These are phyloP conservation scores for Agrotis puta DNA, from an alignment of 2,888 invertebrate genomes.

Conservation along the genomic window DNA sequence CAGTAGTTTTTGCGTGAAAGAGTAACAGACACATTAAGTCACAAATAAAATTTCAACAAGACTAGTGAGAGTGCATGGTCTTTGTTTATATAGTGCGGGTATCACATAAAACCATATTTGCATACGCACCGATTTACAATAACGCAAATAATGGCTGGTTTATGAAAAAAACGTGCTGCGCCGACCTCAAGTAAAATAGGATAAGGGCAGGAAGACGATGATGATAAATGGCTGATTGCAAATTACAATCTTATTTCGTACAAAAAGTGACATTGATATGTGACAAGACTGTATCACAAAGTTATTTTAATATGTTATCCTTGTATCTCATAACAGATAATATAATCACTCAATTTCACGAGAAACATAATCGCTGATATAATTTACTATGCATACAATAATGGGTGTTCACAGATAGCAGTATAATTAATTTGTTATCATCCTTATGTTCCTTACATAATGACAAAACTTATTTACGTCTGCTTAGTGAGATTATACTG, in stretches of 20 bases:
- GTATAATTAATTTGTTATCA: slow-evolving; percentile 2
- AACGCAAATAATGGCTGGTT: neutral
- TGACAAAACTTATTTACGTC: neutral
- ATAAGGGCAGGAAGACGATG: too few species aligned
- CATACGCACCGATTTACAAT: neutral
- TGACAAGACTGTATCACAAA: slow-evolving; percentile 3
- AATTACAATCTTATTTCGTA: neutral
- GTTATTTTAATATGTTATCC: neutral
- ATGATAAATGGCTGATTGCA: neutral
- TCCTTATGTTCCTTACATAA: neutral
- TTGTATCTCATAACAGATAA: slow-evolving; percentile 27
- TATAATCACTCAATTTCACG: slow-evolving; percentile 24
- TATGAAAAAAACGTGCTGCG: too few species aligned
- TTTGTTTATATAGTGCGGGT: slow-evolving; percentile 1
- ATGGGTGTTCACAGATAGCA: slow-evolving; percentile 4
- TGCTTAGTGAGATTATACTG: neutral
- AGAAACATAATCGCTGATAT: slow-evolving; percentile 33
- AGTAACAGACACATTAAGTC: too few species aligned
- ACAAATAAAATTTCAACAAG: too few species aligned
- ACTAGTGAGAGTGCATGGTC: neutral
- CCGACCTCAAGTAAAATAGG: too few species aligned
- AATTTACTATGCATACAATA: slow-evolving; percentile 3
- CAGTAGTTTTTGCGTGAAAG: too few species aligned
- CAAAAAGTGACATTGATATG: neutral
- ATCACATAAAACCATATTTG: slow-evolving; percentile 10